Conservation (phyloP, 2,113 vertebrate species). For the Thryonomys swinderianus region DNA sequence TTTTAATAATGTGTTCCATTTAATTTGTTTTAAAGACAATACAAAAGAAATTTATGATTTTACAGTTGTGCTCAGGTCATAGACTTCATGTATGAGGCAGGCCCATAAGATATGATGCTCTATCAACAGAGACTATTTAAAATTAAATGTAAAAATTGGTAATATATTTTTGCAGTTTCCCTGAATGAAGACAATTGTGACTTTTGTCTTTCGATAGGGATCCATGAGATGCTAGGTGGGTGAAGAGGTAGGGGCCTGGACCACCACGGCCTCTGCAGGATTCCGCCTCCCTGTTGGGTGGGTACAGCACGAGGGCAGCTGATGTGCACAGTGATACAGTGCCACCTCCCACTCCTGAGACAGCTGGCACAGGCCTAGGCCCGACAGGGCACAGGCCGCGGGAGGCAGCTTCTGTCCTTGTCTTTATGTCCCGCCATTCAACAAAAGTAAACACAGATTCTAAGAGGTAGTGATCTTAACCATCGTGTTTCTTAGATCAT, state of each 20-base stretch:
- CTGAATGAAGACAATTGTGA: not conserved
- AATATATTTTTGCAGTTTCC: not conserved
- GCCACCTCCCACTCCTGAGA: not conserved
- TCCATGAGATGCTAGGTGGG: not conserved
- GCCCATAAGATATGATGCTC: not conserved
- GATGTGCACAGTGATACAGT: rapidly evolving
- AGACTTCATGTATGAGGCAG: not conserved
- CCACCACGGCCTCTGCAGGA: not conserved
- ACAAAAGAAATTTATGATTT: slow-evolving; percentile 20
- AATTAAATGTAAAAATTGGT: slow-evolving; percentile 28
- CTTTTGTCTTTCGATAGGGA: not conserved
- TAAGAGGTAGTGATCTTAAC: not conserved
- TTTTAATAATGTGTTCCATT: slow-evolving; percentile 4
- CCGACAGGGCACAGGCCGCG: not conserved
- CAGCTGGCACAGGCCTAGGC: not conserved
- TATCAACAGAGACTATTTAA: not conserved
- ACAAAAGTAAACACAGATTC: not conserved
- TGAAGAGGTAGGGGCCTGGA: not conserved
- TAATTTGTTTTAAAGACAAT: slow-evolving; percentile 2
- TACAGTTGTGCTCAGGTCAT: not conserved
- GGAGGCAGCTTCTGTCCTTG: not conserved
- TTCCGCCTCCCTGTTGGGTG: not conserved
- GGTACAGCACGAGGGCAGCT: not conserved
- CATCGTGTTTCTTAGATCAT: not conserved
- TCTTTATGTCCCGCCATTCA: not conserved